A percentile compares a stretch with the other conserved stretches of the same genome.
phyloP scores from a whole-genome alignment of 1,140 invertebrate genomes.

The Delia radicum region DNA sequence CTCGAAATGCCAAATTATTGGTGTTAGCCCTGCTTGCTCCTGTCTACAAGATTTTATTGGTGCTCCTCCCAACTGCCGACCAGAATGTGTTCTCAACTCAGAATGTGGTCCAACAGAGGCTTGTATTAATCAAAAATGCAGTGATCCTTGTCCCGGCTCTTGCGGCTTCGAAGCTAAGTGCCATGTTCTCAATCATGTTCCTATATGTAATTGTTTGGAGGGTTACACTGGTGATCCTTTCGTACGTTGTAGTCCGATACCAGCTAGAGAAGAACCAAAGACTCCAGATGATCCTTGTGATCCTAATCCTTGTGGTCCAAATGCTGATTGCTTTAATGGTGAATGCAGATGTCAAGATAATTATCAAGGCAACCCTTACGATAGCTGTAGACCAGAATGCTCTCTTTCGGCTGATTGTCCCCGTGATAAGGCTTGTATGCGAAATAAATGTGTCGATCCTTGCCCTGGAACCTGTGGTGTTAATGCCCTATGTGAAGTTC shows the following conservation, averaged over 20 bases:
- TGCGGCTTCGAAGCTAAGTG: conserved; percentile 72
- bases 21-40: conserved; percentile 72
- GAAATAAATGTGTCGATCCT: conserved; percentile 79
- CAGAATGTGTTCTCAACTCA: conserved; percentile 73
- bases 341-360: conserved; percentile 75
- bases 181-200: conserved; percentile 69
- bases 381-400: conserved; percentile 79
- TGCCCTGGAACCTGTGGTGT: conserved; percentile 80
- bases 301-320: conserved; percentile 79
- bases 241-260: conserved; percentile 62
- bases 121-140: conserved; percentile 71
- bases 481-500: conserved; percentile 79
- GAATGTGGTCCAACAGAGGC: conserved; percentile 73
- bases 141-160: conserved; percentile 72
- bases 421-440: conserved; percentile 75
- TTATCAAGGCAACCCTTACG: conserved; percentile 81
- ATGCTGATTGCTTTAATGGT: conserved; percentile 76
- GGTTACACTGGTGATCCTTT: conserved; percentile 72
- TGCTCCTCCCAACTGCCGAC: conserved; percentile 73
- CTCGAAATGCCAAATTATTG: conserved; percentile 72
- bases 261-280: conserved; percentile 29
- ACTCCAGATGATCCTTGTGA: conserved; percentile 66
- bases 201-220: conserved; percentile 68
- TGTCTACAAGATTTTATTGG: conserved; percentile 75
- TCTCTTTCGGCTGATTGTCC: conserved; percentile 78